Conservation (phyloP, 2,888 invertebrate genomes). For the Myathropa florea region DNA sequence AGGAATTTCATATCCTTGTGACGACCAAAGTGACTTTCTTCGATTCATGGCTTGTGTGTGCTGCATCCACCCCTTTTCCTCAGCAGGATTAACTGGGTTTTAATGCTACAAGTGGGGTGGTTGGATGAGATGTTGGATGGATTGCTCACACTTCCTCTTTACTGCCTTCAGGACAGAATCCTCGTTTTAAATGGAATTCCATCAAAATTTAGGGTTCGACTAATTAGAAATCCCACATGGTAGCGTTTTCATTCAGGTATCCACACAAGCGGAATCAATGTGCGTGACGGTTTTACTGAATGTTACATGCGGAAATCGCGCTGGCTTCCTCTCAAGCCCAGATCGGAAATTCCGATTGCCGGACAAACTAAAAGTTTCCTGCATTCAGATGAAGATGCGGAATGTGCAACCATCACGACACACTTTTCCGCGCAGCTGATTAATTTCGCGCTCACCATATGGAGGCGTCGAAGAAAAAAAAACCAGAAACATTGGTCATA, state of each 20-base stretch:
- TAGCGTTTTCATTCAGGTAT: constrained; percentile 16
- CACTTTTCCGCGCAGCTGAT: constrained; percentile 25
- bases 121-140: neutral
- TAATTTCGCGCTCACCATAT: neutral
- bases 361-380: neutral
- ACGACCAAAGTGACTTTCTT: constrained; percentile 71
- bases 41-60: constrained; percentile 61
- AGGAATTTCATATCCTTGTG: constrained; percentile 69
- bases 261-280: neutral
- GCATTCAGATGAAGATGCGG: neutral
- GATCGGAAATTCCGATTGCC: constrained; percentile 58
- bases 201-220: constrained; percentile 65
- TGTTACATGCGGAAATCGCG: neutral
- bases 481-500: constrained; percentile 44
- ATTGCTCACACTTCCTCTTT: neutral
- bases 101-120: constrained; percentile 32
- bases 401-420: constrained; percentile 11
- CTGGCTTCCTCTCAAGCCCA: constrained; percentile 45
- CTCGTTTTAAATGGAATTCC: constrained; percentile 60
- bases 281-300: constrained; percentile 31
- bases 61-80: constrained; percentile 25
- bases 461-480: neutral
- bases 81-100: constrained; percentile 61
- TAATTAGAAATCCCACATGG: constrained; percentile 64
- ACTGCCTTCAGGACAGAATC: neutral